Percentiles rank a stretch among this genome's conserved stretches.
Evolutionary conservation across 1,140 invertebrate species (phyloP).

Genomic region (Chionoecetes opilio): DNA sequence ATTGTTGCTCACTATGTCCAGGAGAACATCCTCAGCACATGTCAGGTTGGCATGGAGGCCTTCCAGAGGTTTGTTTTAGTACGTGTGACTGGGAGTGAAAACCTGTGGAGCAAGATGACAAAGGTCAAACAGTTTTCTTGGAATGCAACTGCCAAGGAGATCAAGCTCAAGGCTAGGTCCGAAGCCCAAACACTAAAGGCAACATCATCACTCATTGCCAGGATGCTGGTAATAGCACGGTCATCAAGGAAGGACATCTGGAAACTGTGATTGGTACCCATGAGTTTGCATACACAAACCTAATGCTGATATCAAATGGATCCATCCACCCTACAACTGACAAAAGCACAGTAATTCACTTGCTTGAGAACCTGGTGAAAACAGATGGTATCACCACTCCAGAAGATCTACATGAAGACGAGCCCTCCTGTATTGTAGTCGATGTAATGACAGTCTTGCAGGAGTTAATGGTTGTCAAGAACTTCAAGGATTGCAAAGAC

Average conservation of each 20-base stretch:
- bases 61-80: neutral
- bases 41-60: slow-evolving; percentile 32
- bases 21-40: slow-evolving; percentile 8
- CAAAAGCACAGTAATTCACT: slow-evolving; percentile 46
- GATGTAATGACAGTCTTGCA: slow-evolving; percentile 56
- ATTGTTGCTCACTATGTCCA: slow-evolving; percentile 13
- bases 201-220: slow-evolving; percentile 48
- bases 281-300: slow-evolving; percentile 34
- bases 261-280: slow-evolving; percentile 57
- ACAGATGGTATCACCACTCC: slow-evolving; percentile 16
- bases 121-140: slow-evolving; percentile 44
- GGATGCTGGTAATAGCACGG: slow-evolving; percentile 55
- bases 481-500: slow-evolving; percentile 47
- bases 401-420: slow-evolving; percentile 37
- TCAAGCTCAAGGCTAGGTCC: slow-evolving; percentile 41
- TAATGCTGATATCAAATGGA: slow-evolving; percentile 39
- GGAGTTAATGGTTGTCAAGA: slow-evolving; percentile 54
- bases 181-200: slow-evolving; percentile 42
- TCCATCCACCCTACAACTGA: slow-evolving; percentile 41
- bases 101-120: slow-evolving; percentile 45
- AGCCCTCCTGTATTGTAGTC: neutral
- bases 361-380: neutral
- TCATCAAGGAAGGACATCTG: slow-evolving; percentile 51
- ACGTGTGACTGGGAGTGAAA: slow-evolving; percentile 34
- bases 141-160: slow-evolving; percentile 53